Conservation (phyloP, 2,113 vertebrate genomes). For the Parotia lawesii region DNA sequence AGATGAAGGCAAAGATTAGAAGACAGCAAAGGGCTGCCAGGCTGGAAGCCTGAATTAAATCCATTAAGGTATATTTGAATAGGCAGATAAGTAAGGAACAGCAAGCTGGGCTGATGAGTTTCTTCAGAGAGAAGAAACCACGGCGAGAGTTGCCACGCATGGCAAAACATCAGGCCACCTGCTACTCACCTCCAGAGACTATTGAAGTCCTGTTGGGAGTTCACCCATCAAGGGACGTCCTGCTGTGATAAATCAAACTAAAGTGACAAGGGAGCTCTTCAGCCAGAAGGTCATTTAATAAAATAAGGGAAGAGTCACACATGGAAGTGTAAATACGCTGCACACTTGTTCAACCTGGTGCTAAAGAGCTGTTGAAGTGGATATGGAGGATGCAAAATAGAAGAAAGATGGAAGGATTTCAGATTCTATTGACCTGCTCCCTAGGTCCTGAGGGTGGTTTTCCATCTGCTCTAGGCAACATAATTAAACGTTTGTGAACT, state of each 20-base stretch:
- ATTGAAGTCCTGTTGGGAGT: background rate
- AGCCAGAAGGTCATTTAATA: conserved; percentile 41
- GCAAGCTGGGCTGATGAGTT: conserved; percentile 7
- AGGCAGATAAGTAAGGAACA: conserved; percentile 38
- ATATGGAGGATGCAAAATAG: background rate
- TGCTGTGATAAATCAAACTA: conserved; percentile 59
- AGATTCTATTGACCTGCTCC: background rate
- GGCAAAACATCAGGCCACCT: conserved; percentile 49
- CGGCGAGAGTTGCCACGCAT: background rate
- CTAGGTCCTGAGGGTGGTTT: background rate
- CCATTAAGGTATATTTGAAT: conserved; percentile 47
- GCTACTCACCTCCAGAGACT: conserved; percentile 7
- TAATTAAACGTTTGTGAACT: conserved; percentile 53
- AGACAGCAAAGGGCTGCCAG: conserved; percentile 7
- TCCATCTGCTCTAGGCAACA: conserved; percentile 34
- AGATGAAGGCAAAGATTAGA: conserved; percentile 37
- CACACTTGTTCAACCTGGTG: conserved; percentile 38
- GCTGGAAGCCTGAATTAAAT: conserved; percentile 43
- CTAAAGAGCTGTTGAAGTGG: conserved; percentile 27
- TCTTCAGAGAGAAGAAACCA: conserved; percentile 44
- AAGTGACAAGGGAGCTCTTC: conserved; percentile 11
- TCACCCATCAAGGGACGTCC: conserved; percentile 25
- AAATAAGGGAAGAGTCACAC: conserved; percentile 13
- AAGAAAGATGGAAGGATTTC: conserved; percentile 19
- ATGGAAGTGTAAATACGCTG: background rate